Percentiles rank a stretch among this genome's conserved stretches.
phyloP scores from a whole-genome alignment of 2,888 invertebrate genomes.

The Leptopilina myrica region DNA sequence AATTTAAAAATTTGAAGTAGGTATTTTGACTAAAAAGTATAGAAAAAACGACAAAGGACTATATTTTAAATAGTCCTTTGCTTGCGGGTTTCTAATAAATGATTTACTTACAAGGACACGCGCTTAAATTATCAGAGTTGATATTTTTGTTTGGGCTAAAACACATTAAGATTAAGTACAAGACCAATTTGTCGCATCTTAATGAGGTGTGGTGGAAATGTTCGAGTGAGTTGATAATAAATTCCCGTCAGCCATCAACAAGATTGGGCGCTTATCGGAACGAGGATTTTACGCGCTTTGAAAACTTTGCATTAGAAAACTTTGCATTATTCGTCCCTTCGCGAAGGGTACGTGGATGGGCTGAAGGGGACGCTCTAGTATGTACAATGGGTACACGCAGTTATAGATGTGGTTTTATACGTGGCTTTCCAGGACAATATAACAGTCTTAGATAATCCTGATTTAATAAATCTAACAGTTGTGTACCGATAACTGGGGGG shows the following conservation, averaged over 20 bases:
- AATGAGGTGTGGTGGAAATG: slow-evolving; percentile 45
- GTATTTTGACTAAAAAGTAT: no score
- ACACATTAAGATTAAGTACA: not conserved
- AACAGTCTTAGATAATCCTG: slow-evolving; percentile 76
- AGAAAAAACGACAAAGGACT: no score
- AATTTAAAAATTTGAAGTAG: no score
- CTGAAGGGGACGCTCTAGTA: slow-evolving; percentile 59
- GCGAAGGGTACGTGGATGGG: slow-evolving; percentile 29
- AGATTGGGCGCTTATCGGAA: slow-evolving; percentile 63
- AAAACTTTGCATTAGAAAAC: slow-evolving; percentile 56
- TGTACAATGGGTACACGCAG: slow-evolving; percentile 48
- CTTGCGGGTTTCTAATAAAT: no score
- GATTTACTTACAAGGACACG: no score
- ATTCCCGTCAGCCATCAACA: slow-evolving; percentile 65
- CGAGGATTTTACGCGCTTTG: slow-evolving; percentile 47
- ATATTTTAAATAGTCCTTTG: no score
- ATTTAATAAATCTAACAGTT: slow-evolving; percentile 77
- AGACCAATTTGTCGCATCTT: not conserved
- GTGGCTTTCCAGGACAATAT: slow-evolving; percentile 73
- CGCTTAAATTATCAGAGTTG: no score
- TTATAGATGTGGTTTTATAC: slow-evolving; percentile 72
- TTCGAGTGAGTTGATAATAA: slow-evolving; percentile 59
- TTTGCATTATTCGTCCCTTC: slow-evolving; percentile 45
- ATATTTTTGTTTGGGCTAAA: not conserved
- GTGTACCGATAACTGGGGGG: slow-evolving; percentile 63